Evolutionary conservation across 2,797 vertebrate species (phyloP), one percentile per base, ranked within the genome.

Genomic region (Danio tinwini): DNA sequence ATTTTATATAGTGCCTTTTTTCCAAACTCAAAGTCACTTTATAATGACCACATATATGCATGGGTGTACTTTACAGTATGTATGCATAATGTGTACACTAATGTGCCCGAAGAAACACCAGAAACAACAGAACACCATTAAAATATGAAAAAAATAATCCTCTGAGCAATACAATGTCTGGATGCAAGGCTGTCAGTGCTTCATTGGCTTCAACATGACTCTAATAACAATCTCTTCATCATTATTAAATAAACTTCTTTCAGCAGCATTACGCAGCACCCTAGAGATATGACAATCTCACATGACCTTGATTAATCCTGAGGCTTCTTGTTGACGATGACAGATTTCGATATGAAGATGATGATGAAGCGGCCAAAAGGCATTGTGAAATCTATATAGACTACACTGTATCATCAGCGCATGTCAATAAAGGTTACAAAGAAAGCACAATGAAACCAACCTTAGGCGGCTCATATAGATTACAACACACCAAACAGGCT

Each of bases 391-490:
- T 56, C 29, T 67, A 77, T 29, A 29, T 58, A 77, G 59, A 37
- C 14, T 73, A 37, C 44, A 21, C 59, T 64, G 49, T 53, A 79
- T 79, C 68, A 72, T 79, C 40, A 72, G 40, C 14, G 39, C 19
- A 7, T 64, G 67, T 50, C 52, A 45, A 75, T 78, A 82, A 72
- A 64, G 59, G 76, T 55, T 55, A 68, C 58, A 56, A 7, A 65
- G 40, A 29, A 64, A 45, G 52, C 11, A 50, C 21, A 47, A 64
- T 65, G 49, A 65, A 76, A 81, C 62, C 17, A 68, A 81, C 45
- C n/a, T 52, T 40, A 45, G 55, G 62, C 11, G 50, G n/a, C 47
- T 62, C 49, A 17, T 69, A 64, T 47, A 49, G 44, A 67, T 50
- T 73, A 62, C 37, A 71, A 55, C 61, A 55, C 12, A 29, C 37